Evolutionary conservation across 2,888 invertebrate genomes (phyloP), one percentile per base, ranked within the genome.

Genomic region (Cataglyphis altisquamis): DNA sequence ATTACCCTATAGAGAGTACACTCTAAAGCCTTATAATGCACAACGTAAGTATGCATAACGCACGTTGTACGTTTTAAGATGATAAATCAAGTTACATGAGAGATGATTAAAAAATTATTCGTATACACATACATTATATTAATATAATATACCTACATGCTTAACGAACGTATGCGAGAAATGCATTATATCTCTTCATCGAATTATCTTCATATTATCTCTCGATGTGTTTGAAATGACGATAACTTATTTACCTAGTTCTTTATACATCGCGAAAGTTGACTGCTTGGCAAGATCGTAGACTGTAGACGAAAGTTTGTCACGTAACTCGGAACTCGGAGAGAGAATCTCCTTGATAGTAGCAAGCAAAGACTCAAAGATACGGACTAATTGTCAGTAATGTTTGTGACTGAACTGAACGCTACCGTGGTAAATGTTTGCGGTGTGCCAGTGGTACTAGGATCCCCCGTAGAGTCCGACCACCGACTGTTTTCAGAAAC

Each of bases 401-500:
- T 78, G 82, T 85, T 82, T 72, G 88, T 84, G 74, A 86, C 67
- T 73, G 68, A 83, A 64, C 83, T 60, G 82, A 86, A 86, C 60
- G 68, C 64, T 84, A 64, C 60, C 70, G 77, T 82, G 81, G 89
- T 75, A 86, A 89, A 89, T 84, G 89, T 89, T 88, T 89, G 89
- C 73, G 88, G 86, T 81, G 78, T 77, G 70, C 83, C 85, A 74
- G 82, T 72, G 80, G 70, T 75, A 83, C 83, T 86, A 82, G 86
- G 84, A 84, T 83, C 84, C 48, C 80, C 70, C 80, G 57, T 67
- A 36, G 52, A 52, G 64, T 70, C 82, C 67, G 84, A 89, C 89
- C 89, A 52, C 89, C 39, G 82, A 84, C 86, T 83, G 88, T 89
- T 89, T 89, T 89, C 89, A 84, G 73, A 86, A 87, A 85, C 78